Evolutionary conservation across 2,797 vertebrate species (phyloP), one percentile per base, ranked within the genome.

Genomic region (Urophycis tenuis): DNA sequence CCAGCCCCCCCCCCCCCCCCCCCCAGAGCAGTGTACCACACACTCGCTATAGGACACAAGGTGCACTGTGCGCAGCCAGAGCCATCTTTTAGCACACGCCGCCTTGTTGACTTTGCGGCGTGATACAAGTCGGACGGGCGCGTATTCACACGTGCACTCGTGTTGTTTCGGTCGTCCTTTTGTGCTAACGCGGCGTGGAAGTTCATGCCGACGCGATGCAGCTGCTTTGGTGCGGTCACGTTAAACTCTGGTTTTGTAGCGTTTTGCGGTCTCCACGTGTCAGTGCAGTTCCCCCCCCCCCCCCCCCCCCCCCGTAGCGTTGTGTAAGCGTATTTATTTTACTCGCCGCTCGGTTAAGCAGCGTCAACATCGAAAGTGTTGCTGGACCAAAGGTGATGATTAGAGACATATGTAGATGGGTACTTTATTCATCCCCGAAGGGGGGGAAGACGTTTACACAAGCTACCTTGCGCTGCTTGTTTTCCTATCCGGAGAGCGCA

Each of bases 21-120:
- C 25, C 22, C 5, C 9, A 25, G 53, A 60, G 53, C 53, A 60
- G 53, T 60, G 53, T 60, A 8, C 53, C 22, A n/a, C 53, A n/a
- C 53, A 60, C 53, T n/a, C 53, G 25, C 53, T 25, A 60, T 67
- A 29, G 60, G n/a, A 67, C 60, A 67, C 35, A 53, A 75, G 73
- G 76, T 87, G 82, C 87, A 64, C 74, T 78, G 72, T 81, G 76
- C 69, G 73, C 12, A 79, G 77, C 70, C 72, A n/a, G 74, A 80
- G 72, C 74, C 77, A 25, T 84, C 34, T 78, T 79, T 83, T 82
- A 67, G 60, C 60, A 29, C 60, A 29, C 60, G 8, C n/a, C 60
- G 29, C 60, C 60, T 67, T 67, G 60, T 67, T 67, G 60, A 29
- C 60, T 29, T 67, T 10, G 60, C 10, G n/a, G 60, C 29, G 14